A percentile compares a stretch with the other conserved stretches of the same genome.
Evolutionary conservation across 1,140 invertebrate species (phyloP).

Genomic region (Camponotus floridanus): DNA sequence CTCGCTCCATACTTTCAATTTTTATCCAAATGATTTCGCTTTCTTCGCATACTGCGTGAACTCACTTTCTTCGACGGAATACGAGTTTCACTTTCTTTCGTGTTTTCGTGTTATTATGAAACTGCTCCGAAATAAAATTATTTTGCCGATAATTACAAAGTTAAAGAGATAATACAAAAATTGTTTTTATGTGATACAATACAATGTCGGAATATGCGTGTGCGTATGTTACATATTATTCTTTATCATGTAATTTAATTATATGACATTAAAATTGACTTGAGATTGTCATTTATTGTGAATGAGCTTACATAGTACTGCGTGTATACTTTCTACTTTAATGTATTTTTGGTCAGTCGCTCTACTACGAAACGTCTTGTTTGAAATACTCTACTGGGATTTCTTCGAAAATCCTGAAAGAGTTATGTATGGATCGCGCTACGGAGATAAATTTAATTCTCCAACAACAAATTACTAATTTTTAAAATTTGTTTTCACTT

Average conservation of each 20-base stretch:
- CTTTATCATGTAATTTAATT: background rate
- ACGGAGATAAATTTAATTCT: background rate
- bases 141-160: background rate
- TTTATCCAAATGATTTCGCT: conserved; percentile 29
- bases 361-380: background rate
- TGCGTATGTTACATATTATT: background rate
- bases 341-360: background rate
- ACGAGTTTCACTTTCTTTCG: conserved; percentile 62
- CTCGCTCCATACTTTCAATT: background rate
- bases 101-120: conserved; percentile 34
- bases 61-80: conserved; percentile 52
- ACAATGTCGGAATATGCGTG: background rate
- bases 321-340: conserved; percentile 25
- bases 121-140: background rate
- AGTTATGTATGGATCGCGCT: background rate
- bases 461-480: background rate
- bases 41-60: conserved; percentile 11
- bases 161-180: conserved; percentile 4
- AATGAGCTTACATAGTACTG: background rate
- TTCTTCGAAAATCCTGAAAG: background rate
- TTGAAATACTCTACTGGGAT: background rate
- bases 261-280: background rate
- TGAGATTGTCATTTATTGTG: background rate
- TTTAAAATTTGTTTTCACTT: too few species aligned
- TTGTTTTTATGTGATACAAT: background rate